These are phyloP conservation scores for Botrylloides violaceus DNA, from an alignment of 23 tunicate species.

Conservation along the genomic window DNA sequence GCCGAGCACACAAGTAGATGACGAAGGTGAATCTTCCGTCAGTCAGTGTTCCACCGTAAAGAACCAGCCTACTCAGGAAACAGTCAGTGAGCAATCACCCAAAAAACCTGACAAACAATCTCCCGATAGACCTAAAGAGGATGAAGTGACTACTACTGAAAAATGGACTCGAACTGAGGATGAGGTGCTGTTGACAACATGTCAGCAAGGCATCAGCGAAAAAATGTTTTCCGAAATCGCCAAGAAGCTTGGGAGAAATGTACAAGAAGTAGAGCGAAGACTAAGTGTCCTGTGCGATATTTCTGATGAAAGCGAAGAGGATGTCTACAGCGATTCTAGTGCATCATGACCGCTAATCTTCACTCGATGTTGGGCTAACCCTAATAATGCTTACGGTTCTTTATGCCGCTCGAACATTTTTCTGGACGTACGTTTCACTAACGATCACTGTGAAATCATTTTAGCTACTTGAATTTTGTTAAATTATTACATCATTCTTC, in stretches of 20 bases:
- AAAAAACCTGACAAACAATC: too few relatives aligned
- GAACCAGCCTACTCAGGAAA: too few relatives aligned
- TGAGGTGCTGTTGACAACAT: conserved; percentile 20
- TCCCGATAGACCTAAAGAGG: not conserved
- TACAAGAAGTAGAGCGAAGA: conserved; percentile 6
- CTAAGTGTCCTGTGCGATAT: not conserved
- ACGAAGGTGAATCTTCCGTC: too few relatives aligned
- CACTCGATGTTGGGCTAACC: too few relatives aligned
- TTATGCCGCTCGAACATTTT: too few relatives aligned
- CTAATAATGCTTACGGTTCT: too few relatives aligned
- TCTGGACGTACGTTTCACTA: too few relatives aligned
- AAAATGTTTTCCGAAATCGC: not conserved
- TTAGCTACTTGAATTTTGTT: too few relatives aligned
- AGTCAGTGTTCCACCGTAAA: too few relatives aligned
- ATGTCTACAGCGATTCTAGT: not conserved
- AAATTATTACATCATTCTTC: too few relatives aligned
- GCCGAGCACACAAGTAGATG: too few relatives aligned
- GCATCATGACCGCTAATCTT: not conserved
- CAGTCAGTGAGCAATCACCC: not conserved
- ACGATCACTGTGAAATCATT: too few relatives aligned
- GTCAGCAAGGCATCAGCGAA: conserved; percentile 4
- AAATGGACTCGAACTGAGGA: conserved; percentile 57
- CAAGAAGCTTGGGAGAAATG: not conserved
- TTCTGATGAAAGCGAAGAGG: conserved; percentile 7
- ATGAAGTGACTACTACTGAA: not conserved